Evolutionary conservation across 2,113 vertebrate genomes (phyloP).

Genomic region (Erpornis zantholeuca): DNA sequence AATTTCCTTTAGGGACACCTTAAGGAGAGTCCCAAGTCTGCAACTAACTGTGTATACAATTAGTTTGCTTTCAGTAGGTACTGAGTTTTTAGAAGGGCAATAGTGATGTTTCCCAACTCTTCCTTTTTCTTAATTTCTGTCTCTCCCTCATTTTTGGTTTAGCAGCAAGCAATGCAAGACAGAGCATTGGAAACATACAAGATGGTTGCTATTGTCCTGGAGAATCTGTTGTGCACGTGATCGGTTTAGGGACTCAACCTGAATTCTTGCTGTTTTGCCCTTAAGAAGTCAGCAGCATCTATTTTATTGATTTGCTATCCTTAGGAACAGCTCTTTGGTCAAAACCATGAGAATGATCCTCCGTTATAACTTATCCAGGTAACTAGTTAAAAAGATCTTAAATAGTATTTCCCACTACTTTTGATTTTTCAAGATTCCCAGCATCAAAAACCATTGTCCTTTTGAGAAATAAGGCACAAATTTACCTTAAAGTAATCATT

Average conservation of each 20-base stretch:
- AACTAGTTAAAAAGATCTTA: not conserved
- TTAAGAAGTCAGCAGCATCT: not conserved
- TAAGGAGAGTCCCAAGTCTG: not conserved
- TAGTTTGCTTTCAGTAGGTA: not conserved
- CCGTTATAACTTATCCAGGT: not conserved
- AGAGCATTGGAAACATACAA: not conserved
- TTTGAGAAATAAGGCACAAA: not conserved
- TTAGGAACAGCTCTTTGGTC: not conserved
- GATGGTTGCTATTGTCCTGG: not conserved
- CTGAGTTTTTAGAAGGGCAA: not conserved
- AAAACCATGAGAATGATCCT: not conserved
- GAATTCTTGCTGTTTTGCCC: not conserved
- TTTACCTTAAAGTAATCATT: not conserved
- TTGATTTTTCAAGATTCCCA: not conserved
- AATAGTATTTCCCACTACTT: not conserved
- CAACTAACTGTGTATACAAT: not conserved
- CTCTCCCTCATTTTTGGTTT: not conserved
- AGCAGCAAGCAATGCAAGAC: not conserved
- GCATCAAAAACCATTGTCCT: not conserved
- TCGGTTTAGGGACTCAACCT: not conserved
- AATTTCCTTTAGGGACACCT: not conserved
- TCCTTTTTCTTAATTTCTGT: not conserved
- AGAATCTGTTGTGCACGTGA: not conserved
- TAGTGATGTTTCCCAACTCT: not conserved
- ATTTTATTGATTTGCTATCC: not conserved